Base-by-base conservation (phyloP, 2,113 vertebrate genomes). In the Sylvilagus bachmani region DNA sequence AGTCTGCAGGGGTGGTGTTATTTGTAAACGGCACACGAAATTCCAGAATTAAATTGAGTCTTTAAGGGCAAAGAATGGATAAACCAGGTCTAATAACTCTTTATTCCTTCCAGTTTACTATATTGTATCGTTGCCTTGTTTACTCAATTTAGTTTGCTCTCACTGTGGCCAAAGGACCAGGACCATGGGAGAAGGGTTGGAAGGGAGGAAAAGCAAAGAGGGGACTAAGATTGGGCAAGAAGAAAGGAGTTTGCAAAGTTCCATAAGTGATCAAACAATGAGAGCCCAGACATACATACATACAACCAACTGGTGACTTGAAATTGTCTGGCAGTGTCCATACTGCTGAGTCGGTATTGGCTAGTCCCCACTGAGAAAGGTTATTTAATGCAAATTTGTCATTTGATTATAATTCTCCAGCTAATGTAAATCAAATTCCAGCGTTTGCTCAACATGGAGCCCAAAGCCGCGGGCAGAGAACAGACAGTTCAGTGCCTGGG, bases 381-480 rank as follows among this genome's bases (percentile, higher is more conserved):
- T 69, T 87, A 87, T 80, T 94, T 87, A 95, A 92, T 80, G 89
- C 27, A 95, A 82, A 90, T 86, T 62, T 77, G 36, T 97, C 92
- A 83, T 95, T 95, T 97, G 86, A 75, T 95, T 96, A 69, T 14
- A 96, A 33, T 81, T 95, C 67, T 90, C 78, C 36, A 83, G 38
- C 38, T 73, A 86, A 83, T 49, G 29, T 79, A 95, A 95, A 94
- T 93, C 74, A 83, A 49, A 90, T 95, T 90, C 92, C 70, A 93
- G 74, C 22, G 51, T 86, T 90, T 95, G 51, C 44, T 94, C 89
- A 90, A 84, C 49, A 85, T 3, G 33, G 90, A 92, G 17, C 61
- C 85, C 55, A 61, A 69, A 92, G 70, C 10, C 75, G 70, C 61
- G 90, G 71, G 33, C 27, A 31, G 67, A 94, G 78, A 82, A 67